These are phyloP conservation scores for Thymelicus acteon DNA, from an alignment of 2,888 invertebrate genomes.

Conservation along the genomic window DNA sequence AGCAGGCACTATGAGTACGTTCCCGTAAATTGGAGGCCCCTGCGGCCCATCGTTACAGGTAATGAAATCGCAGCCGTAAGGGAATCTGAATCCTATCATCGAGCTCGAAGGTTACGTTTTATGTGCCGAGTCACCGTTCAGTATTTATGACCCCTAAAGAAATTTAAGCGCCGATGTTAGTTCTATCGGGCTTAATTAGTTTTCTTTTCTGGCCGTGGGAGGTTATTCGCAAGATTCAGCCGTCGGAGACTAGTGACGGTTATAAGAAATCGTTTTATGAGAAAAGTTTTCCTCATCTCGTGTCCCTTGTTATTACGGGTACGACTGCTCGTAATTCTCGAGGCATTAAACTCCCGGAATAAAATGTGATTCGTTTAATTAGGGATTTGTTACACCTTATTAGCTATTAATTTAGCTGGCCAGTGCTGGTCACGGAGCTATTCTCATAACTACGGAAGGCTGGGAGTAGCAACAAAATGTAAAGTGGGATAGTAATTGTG, in stretches of 20 bases:
- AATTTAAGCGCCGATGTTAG: constrained; percentile 29
- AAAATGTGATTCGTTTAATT: background rate
- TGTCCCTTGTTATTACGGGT: background rate
- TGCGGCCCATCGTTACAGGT: constrained; percentile 44
- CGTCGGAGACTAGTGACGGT: constrained; percentile 9
- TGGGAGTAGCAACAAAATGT: too few relatives aligned
- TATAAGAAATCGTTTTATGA: constrained; percentile 22
- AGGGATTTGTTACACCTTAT: background rate
- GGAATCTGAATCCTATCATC: constrained; percentile 31
- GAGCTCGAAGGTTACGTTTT: constrained; percentile 5
- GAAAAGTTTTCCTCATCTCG: constrained; percentile 17
- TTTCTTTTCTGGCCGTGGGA: constrained; percentile 27
- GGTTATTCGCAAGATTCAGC: constrained; percentile 8
- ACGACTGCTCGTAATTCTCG: background rate
- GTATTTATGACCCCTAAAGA: constrained; percentile 32
- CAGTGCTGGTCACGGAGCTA: too few relatives aligned
- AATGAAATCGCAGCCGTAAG: constrained; percentile 40
- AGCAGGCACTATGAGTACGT: constrained; percentile 40
- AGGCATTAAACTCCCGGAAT: background rate
- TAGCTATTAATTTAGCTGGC: background rate
- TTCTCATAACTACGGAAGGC: too few relatives aligned
- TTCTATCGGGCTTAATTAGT: constrained; percentile 30
- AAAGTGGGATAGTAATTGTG: too few relatives aligned
- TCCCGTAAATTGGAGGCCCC: constrained; percentile 42
- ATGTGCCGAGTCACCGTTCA: constrained; percentile 3